These are phyloP conservation scores for Epicauta chinensis DNA, from an alignment of 1,140 invertebrate genomes.

Conservation along the genomic window DNA sequence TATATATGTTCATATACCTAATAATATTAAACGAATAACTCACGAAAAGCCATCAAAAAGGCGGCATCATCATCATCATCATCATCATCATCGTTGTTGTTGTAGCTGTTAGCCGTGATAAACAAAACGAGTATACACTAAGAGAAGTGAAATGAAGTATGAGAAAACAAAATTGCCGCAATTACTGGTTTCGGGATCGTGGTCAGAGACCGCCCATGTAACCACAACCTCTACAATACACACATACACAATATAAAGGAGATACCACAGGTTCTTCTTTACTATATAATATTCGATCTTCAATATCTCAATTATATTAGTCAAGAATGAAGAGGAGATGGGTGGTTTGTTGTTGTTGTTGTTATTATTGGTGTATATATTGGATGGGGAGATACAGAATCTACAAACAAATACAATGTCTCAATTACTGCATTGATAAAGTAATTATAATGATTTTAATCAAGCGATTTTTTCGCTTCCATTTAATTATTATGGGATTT, in stretches of 20 bases:
- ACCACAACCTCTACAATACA: conserved; percentile 31
- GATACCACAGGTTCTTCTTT: conserved; percentile 20
- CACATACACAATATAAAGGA: background rate
- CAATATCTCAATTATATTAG: conserved; percentile 36
- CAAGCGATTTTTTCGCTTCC: conserved; percentile 3
- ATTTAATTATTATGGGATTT: conserved; percentile 1
- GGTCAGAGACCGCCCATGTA: conserved; percentile 37
- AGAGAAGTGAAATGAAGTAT: conserved; percentile 35
- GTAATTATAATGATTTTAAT: conserved; percentile 1
- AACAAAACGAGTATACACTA: conserved; percentile 22
- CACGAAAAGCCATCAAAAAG: conserved; percentile 22
- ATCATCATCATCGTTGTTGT: conserved; percentile 11
- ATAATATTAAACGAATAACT: conserved; percentile 14
- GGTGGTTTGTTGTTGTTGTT: conserved; percentile 6
- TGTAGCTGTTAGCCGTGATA: conserved; percentile 7
- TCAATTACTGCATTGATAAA: conserved; percentile 8
- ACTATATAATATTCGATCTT: conserved; percentile 17
- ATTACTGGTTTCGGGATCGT: conserved; percentile 38
- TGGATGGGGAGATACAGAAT: background rate
- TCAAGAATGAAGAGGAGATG: conserved; percentile 9
- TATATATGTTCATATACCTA: too few species aligned
- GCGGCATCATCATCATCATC: conserved; percentile 17
- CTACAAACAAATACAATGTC: conserved; percentile 1
- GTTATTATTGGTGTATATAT: conserved; percentile 1
- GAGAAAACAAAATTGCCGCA: conserved; percentile 39